These are phyloP conservation scores for Diogma glabrata DNA, from an alignment of 2,888 invertebrate genomes.

Conservation along the genomic window DNA sequence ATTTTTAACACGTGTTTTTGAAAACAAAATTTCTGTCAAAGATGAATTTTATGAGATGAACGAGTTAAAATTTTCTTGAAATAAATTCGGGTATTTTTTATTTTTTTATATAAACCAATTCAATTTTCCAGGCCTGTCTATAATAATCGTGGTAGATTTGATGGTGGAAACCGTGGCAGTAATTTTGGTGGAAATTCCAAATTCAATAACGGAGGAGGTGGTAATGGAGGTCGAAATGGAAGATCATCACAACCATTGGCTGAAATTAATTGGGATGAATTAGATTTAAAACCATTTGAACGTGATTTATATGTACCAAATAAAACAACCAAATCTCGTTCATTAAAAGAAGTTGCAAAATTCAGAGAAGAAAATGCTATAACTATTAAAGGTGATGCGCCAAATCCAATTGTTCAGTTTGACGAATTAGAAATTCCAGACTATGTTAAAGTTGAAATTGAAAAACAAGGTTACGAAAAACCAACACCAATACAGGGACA, in stretches of 20 bases:
- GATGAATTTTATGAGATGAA: background rate
- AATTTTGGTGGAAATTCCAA: constrained; percentile 22
- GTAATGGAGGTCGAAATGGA: constrained; percentile 53
- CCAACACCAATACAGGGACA: constrained; percentile 80
- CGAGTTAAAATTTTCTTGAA: no score
- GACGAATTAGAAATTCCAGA: constrained; percentile 71
- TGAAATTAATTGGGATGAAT: constrained; percentile 42
- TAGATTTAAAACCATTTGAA: constrained; percentile 56
- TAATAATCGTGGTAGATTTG: constrained; percentile 13
- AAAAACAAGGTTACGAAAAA: constrained; percentile 52
- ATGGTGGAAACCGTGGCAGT: constrained; percentile 20
- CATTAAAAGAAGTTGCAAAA: constrained; percentile 54
- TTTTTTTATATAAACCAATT: no score
- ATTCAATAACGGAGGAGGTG: constrained; percentile 1
- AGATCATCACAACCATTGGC: constrained; percentile 6
- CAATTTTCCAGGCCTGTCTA: constrained; percentile 6
- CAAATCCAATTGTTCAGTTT: constrained; percentile 66
- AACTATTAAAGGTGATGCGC: constrained; percentile 60
- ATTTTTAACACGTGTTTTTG: constrained; percentile 6
- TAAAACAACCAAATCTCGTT: constrained; percentile 45
- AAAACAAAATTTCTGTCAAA: constrained; percentile 1
- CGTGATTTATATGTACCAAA: constrained; percentile 73
- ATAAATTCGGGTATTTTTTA: background rate
- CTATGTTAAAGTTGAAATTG: constrained; percentile 52
- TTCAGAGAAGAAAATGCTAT: constrained; percentile 58